Base-by-base conservation (phyloP, 2,888 invertebrate species). In the Sarcophaga carnaria region DNA sequence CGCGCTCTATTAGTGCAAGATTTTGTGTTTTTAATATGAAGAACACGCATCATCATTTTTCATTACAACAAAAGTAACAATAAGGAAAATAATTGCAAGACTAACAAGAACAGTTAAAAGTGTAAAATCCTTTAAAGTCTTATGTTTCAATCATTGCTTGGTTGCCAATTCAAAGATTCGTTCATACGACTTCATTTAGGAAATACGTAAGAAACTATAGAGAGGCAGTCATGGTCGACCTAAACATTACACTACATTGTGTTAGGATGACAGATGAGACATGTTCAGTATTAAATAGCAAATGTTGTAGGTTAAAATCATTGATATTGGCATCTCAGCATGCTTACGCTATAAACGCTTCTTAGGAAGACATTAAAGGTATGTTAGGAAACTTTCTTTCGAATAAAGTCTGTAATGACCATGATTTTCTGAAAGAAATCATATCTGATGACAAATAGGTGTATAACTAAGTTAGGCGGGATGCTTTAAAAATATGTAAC, bases 121-220 rank as follows among this genome's bases (percentile, higher is more conserved):
- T 71, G 54, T 27, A 76, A 76, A 85, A 85, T 79, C 82, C 69
- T 82, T 85, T 85, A 85, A 85, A 81, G 74, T 74, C 70, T 81
- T 78, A 81, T 82, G 70, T 82, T 82, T 70, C 66, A 79, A 67
- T 76, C 79, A 78, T 63, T 81, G 37, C 47, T 72, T 66, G 12
- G 79, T 76, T 80, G 20, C 22, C 71, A 78, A 75, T 49, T 71
- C 27, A 76, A 64, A 54, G 49, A 70, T 37, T 45, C n/a, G n/a
- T 59, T n/a, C 17, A 45, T 17, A 76, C 27, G 66, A 77, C 67
- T 75, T 37, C 20, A 54, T 22, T 62, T 54, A 8, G 47, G 12
- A 54, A 71, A 76, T 25, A 76, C 76, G 54, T 59, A 76, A 70
- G 27, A 71, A 2, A 22, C 63, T n/a, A 64, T 37, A 37, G 2